Evolutionary conservation across 2,113 vertebrate species (phyloP).

Genomic region (Rattus rattus): DNA sequence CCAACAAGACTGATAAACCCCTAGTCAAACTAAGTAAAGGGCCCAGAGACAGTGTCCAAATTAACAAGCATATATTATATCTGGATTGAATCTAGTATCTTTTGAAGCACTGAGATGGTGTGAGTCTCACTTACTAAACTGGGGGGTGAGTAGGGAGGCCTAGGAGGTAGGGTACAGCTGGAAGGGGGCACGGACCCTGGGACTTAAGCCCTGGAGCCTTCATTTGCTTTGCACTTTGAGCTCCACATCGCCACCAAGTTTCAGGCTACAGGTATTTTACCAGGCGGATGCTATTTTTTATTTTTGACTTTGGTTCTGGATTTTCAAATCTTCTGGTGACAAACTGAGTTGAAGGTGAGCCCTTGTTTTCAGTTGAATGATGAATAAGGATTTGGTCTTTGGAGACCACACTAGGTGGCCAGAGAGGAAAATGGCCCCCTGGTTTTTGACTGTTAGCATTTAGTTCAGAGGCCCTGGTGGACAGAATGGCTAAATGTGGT

Average conservation of each 20-base stretch:
- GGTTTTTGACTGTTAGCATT: no score
- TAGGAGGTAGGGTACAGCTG: neutral
- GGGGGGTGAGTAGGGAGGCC: rapidly evolving
- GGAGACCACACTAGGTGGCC: neutral
- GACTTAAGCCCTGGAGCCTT: neutral
- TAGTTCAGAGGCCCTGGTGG: neutral
- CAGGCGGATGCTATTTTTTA: neutral
- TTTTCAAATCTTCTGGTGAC: constrained; percentile 22
- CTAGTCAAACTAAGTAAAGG: no score
- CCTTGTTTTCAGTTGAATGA: constrained; percentile 26
- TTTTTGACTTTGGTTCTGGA: neutral
- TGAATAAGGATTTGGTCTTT: neutral
- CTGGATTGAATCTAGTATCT: neutral
- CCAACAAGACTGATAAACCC: no score
- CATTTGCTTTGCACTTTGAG: rapidly evolving
- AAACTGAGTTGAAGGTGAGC: constrained; percentile 1
- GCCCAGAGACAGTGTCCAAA: no score
- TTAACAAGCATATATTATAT: neutral
- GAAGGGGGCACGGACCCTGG: neutral
- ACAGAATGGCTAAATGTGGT: neutral
- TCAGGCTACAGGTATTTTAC: neutral
- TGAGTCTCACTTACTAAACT: neutral
- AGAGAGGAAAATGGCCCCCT: neutral
- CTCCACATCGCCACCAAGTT: neutral
- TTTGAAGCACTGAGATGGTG: neutral